Conservation (phyloP, 2,113 vertebrate species). For the Strix aluco region DNA sequence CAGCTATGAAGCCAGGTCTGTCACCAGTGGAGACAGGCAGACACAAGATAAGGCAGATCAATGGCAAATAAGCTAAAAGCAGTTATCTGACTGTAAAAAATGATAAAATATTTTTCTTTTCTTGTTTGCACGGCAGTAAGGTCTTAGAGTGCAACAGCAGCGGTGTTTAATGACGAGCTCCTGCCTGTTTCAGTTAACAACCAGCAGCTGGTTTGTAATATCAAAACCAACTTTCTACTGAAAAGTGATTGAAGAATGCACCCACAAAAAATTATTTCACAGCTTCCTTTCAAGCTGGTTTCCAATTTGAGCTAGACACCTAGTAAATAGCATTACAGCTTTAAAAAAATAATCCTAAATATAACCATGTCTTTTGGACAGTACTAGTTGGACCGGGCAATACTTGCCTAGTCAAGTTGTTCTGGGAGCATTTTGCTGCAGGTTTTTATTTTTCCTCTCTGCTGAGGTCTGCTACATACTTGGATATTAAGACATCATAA, state of each 20-base stretch:
- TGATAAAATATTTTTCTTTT: neutral
- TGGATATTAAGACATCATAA: slow-evolving; percentile 53
- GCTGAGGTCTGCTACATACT: slow-evolving; percentile 1
- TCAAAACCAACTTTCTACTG: neutral
- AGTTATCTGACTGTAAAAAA: neutral
- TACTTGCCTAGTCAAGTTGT: neutral
- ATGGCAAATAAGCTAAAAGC: neutral
- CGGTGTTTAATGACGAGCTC: neutral
- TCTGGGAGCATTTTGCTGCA: slow-evolving; percentile 15
- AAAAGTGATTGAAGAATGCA: neutral
- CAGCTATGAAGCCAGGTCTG: neutral
- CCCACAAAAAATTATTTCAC: neutral
- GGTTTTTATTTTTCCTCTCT: slow-evolving; percentile 43
- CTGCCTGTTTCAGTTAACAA: neutral
- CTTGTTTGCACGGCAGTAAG: neutral
- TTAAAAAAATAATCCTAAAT: neutral
- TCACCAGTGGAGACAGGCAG: neutral
- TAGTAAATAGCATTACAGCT: neutral
- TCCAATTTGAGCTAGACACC: neutral
- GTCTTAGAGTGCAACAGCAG: neutral
- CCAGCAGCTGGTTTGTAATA: neutral
- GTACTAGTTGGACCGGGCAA: neutral
- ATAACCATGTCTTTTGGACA: neutral
- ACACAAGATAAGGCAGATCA: neutral
- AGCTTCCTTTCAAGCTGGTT: neutral